Evolutionary conservation across 2,888 invertebrate genomes (phyloP).

Genomic region (Ecdyonurus torrentis): DNA sequence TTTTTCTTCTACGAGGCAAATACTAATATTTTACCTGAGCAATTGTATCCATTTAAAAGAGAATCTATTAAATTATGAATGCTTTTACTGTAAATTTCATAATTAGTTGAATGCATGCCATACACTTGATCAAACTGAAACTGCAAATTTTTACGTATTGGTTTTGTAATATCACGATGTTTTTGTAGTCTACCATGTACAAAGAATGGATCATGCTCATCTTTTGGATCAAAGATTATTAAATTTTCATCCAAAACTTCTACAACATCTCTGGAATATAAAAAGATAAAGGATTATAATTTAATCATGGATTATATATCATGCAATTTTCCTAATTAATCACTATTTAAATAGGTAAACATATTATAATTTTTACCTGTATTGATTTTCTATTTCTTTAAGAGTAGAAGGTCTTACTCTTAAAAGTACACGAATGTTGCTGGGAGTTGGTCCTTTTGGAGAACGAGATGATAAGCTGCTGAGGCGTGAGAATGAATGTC

Average conservation of each 20-base stretch:
- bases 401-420: constrained; percentile 66
- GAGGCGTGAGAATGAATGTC: neutral
- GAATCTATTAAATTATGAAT: constrained; percentile 59
- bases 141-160: constrained; percentile 63
- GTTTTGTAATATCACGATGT: constrained; percentile 55
- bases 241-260: constrained; percentile 59
- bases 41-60: constrained; percentile 74
- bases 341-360: too few species aligned
- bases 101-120: constrained; percentile 44
- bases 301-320: too few species aligned
- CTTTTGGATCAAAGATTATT: constrained; percentile 77
- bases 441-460: neutral
- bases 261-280: constrained; percentile 46
- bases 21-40: constrained; percentile 34
- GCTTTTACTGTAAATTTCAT: constrained; percentile 59
- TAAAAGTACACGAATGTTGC: constrained; percentile 63
- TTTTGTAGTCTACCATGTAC: constrained; percentile 66
- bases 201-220: constrained; percentile 62
- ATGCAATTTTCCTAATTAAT: too few species aligned
- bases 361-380: too few species aligned
- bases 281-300: too few species aligned
- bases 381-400: constrained; percentile 34
- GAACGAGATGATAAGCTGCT: neutral
- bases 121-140: constrained; percentile 84
- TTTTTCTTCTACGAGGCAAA: neutral